phyloP scores from a whole-genome alignment of 1,140 invertebrate genomes.

The Trichonephila clavipes region DNA sequence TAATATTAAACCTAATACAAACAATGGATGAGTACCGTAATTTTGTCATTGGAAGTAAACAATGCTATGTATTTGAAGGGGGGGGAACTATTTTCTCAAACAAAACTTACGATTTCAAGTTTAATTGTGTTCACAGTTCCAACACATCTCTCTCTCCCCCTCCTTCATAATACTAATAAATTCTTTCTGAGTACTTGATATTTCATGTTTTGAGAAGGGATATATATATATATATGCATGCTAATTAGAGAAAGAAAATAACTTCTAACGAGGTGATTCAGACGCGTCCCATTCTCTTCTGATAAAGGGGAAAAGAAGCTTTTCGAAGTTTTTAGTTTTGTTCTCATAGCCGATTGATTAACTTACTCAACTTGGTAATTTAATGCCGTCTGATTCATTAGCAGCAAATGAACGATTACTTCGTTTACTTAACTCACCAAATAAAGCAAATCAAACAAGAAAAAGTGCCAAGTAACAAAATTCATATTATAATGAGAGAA shows the following conservation, averaged over 20 bases:
- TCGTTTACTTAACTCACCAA: not conserved
- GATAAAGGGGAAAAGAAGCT: not conserved
- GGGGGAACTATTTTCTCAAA: not conserved
- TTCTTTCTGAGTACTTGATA: not conserved
- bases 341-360: not conserved
- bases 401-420: not conserved
- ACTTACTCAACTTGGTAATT: not conserved
- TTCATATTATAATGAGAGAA: not conserved
- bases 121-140: not conserved
- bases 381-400: slow-evolving; percentile 12
- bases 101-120: not conserved
- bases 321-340: not conserved
- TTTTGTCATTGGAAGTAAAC: not conserved
- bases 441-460: not conserved
- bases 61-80: not conserved
- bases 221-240: not conserved
- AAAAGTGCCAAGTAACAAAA: not conserved
- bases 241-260: slow-evolving; percentile 36
- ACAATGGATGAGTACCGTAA: too few relatives aligned
- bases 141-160: not conserved
- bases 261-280: not conserved
- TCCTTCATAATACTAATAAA: not conserved
- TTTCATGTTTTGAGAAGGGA: not conserved
- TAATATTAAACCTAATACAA: too few relatives aligned
- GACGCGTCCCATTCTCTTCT: not conserved